Conservation (phyloP, 2,113 vertebrate species). For the Oostethus manadensis region DNA sequence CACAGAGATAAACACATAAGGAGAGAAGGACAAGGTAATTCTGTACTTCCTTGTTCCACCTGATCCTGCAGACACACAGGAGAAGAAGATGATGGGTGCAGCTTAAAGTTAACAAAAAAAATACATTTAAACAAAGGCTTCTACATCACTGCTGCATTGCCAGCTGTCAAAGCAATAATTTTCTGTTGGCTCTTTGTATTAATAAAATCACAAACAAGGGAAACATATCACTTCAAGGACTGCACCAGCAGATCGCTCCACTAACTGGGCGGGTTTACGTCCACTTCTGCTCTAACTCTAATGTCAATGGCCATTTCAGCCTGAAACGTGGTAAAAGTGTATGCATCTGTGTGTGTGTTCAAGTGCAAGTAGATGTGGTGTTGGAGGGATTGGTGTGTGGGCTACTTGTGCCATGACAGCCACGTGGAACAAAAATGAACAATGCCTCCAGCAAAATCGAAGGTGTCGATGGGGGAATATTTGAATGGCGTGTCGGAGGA, state of each 20-base stretch:
- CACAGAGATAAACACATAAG: slow-evolving; percentile 15
- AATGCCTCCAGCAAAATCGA: slow-evolving; percentile 57
- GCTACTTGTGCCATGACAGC: slow-evolving; percentile 44
- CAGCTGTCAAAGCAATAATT: slow-evolving; percentile 27
- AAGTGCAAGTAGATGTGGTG: neutral
- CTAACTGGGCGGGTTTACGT: slow-evolving; percentile 35
- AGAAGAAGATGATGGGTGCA: slow-evolving; percentile 8
- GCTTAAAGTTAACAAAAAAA: slow-evolving; percentile 12
- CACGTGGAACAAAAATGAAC: slow-evolving; percentile 54
- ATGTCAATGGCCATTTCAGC: slow-evolving; percentile 62
- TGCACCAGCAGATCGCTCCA: slow-evolving; percentile 26
- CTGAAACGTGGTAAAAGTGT: slow-evolving; percentile 33
- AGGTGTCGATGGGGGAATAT: slow-evolving; percentile 54
- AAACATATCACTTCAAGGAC: slow-evolving; percentile 30
- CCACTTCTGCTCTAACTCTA: slow-evolving; percentile 36
- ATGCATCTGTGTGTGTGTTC: slow-evolving; percentile 12
- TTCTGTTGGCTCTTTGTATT: slow-evolving; percentile 19
- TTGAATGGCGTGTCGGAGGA: slow-evolving; percentile 47
- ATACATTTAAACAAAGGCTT: slow-evolving; percentile 16
- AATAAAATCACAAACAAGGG: slow-evolving; percentile 37
- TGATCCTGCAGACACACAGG: slow-evolving; percentile 8
- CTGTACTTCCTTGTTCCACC: neutral
- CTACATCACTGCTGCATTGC: slow-evolving; percentile 12
- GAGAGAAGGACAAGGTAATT: slow-evolving; percentile 17
- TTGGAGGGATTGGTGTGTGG: neutral